Evolutionary conservation across 2,113 vertebrate genomes (phyloP).

Genomic region (Perca fluviatilis): DNA sequence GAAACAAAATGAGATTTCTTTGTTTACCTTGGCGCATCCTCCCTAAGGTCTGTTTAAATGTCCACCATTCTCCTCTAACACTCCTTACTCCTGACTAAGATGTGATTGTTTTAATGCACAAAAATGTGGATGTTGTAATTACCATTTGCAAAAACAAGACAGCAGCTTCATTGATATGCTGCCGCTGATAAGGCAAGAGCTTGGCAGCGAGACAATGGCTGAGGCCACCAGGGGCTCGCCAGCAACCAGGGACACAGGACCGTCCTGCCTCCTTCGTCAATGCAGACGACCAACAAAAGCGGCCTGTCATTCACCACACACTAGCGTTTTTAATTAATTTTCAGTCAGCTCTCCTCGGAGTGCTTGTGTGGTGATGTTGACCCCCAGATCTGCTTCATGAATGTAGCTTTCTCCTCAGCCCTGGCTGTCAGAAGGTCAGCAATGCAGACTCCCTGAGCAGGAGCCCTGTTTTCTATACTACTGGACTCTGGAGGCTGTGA

Average conservation of each 20-base stretch:
- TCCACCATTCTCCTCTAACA: constrained; percentile 49
- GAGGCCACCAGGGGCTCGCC: constrained; percentile 89
- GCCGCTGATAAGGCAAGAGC: constrained; percentile 87
- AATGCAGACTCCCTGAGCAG: constrained; percentile 62
- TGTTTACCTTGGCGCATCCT: constrained; percentile 48
- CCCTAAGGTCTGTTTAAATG: constrained; percentile 60
- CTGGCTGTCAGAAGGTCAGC: constrained; percentile 82
- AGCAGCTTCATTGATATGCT: constrained; percentile 97
- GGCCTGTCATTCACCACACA: constrained; percentile 90
- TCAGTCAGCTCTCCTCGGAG: constrained; percentile 92
- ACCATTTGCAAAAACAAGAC: constrained; percentile 92
- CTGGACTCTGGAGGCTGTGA: constrained; percentile 59
- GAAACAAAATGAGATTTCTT: constrained; percentile 57
- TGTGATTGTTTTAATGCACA: constrained; percentile 92
- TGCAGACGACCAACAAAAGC: constrained; percentile 92
- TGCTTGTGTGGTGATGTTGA: constrained; percentile 77
- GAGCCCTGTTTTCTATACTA: constrained; percentile 53
- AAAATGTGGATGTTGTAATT: constrained; percentile 99
- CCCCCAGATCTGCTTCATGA: constrained; percentile 80
- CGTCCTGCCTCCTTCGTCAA: constrained; percentile 93
- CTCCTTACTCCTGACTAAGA: constrained; percentile 80
- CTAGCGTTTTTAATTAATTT: constrained; percentile 99
- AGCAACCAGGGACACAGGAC: constrained; percentile 88
- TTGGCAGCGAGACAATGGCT: constrained; percentile 93
- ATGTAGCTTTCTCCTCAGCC: constrained; percentile 77